Evolutionary conservation across 2,888 invertebrate genomes (phyloP).

Genomic region (Tolmerus cingulatus): DNA sequence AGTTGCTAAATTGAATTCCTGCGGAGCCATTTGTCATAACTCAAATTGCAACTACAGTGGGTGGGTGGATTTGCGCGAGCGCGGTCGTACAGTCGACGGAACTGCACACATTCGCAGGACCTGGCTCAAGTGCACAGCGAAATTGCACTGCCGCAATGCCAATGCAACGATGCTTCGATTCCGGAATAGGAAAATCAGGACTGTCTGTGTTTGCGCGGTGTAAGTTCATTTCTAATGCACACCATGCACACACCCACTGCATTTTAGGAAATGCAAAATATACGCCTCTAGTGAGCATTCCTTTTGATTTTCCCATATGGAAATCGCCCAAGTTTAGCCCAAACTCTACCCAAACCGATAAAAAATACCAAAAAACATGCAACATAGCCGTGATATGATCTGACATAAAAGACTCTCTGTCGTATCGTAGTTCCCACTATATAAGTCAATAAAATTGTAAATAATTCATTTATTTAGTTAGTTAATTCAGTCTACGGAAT

Average conservation of each 20-base stretch:
- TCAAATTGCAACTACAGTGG: slow-evolving; percentile 24
- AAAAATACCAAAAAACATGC: too few species aligned
- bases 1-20: slow-evolving; percentile 46
- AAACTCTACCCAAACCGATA: too few species aligned
- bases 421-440: too few species aligned
- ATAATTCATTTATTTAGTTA: too few species aligned
- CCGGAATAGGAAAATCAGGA: not conserved
- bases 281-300: too few species aligned
- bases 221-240: not conserved
- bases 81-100: not conserved
- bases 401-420: too few species aligned
- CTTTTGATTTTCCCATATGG: too few species aligned
- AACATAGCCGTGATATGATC: too few species aligned
- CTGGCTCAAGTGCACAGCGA: not conserved
- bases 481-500: too few species aligned
- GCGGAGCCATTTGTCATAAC: slow-evolving; percentile 43
- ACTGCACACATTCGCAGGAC: not conserved
- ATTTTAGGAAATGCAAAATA: too few species aligned
- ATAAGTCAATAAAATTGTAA: too few species aligned
- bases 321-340: too few species aligned
- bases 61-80: slow-evolving; percentile 22
- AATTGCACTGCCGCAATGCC: not conserved
- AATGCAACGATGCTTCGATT: not conserved
- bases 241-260: not conserved
- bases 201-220: not conserved